Percentiles rank a stretch among this genome's conserved stretches.
Evolutionary conservation across 2,113 vertebrate genomes (phyloP).

Genomic region (Callithrix jacchus): DNA sequence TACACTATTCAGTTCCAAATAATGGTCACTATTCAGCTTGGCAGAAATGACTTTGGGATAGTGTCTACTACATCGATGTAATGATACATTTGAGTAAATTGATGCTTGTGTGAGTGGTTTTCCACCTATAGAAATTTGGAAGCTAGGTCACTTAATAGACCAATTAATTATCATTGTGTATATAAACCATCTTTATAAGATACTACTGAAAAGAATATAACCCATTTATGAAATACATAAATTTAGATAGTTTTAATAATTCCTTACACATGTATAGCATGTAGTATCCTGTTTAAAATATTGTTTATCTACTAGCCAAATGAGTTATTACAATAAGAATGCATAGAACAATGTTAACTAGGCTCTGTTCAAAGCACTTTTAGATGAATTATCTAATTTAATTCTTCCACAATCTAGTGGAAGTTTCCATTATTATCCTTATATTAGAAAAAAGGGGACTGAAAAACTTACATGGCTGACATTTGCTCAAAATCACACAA

Average conservation of each 20-base stretch:
- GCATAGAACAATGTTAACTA: background rate
- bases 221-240: background rate
- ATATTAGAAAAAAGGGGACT: background rate
- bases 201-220: background rate
- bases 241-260: background rate
- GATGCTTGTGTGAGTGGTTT: background rate
- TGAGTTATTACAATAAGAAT: background rate
- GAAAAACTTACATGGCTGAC: background rate
- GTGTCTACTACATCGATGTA: background rate
- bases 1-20: background rate
- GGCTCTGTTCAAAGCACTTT: background rate
- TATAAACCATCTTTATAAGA: background rate
- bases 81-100: background rate
- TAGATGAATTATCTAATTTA: background rate
- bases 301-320: background rate
- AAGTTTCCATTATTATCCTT: background rate
- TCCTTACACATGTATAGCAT: background rate
- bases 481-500: background rate
- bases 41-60: background rate
- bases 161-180: background rate
- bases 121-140: background rate
- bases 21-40: background rate
- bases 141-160: background rate
- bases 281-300: background rate
- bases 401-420: background rate